Conservation (phyloP, 2,888 invertebrate species). For the Cheilosia vulpina region DNA sequence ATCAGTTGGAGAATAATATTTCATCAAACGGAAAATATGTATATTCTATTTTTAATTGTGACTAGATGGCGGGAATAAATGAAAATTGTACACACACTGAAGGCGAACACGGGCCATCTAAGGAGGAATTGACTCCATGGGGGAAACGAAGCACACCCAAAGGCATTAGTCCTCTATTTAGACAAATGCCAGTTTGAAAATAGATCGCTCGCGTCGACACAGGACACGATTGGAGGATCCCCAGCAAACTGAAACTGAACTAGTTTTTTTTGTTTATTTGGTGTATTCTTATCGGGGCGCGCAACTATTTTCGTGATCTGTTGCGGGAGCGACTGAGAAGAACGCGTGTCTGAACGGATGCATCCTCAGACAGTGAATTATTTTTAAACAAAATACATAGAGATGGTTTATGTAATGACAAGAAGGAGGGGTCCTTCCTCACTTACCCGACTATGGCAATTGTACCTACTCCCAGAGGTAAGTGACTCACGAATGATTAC, state of each 20-base stretch:
- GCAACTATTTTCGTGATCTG: slow-evolving; percentile 58
- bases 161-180: slow-evolving; percentile 71
- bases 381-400: slow-evolving; percentile 64
- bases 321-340: slow-evolving; percentile 11
- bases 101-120: slow-evolving; percentile 30
- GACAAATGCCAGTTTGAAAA: slow-evolving; percentile 69
- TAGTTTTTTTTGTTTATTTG: slow-evolving; percentile 74
- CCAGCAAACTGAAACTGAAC: slow-evolving; percentile 75
- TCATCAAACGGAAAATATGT: slow-evolving; percentile 60
- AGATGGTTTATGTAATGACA: slow-evolving; percentile 58
- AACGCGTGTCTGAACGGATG: slow-evolving; percentile 69
- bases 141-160: slow-evolving; percentile 55
- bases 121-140: slow-evolving; percentile 49
- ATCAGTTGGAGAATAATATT: slow-evolving; percentile 66
- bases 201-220: slow-evolving; percentile 63
- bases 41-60: slow-evolving; percentile 68
- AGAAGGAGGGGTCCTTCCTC: slow-evolving; percentile 65
- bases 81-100: slow-evolving; percentile 45
- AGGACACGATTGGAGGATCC: slow-evolving; percentile 69
- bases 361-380: slow-evolving; percentile 65
- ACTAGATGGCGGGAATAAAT: slow-evolving; percentile 65
- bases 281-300: slow-evolving; percentile 65
- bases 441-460: slow-evolving; percentile 8
- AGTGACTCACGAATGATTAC: slow-evolving; percentile 34
- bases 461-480: slow-evolving; percentile 26